Percentiles rank a stretch among this genome's conserved stretches.
Conservation (phyloP, 2,113 vertebrate genomes). For the Progne subis region DNA sequence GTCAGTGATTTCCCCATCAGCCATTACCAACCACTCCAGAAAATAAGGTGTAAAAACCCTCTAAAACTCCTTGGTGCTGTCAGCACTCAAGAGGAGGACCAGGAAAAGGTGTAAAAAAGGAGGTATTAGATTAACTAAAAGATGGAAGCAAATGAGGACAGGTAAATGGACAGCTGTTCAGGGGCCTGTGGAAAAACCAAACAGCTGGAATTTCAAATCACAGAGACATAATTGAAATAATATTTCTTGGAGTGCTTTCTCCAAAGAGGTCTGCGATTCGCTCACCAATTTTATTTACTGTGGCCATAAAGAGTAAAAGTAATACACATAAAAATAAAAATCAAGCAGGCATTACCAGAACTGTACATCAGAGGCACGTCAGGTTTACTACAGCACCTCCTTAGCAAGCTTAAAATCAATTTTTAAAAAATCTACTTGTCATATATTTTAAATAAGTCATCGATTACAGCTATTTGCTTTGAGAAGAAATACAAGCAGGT, state of each 20-base stretch:
- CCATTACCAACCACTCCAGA: background rate
- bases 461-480: background rate
- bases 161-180: background rate
- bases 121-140: background rate
- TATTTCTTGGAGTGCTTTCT: background rate
- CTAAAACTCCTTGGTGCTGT: background rate
- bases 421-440: background rate
- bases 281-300: background rate
- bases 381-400: conserved; percentile 14
- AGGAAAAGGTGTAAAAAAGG: background rate
- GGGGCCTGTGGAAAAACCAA: background rate
- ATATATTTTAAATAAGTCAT: background rate
- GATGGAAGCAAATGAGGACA: background rate
- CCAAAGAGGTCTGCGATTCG: background rate
- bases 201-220: background rate
- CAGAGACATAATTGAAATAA: background rate
- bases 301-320: background rate
- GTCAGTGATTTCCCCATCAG: background rate
- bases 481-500: background rate
- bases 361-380: background rate
- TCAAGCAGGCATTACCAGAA: background rate
- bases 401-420: conserved; percentile 10
- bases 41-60: background rate
- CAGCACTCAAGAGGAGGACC: background rate
- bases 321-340: background rate